Percentiles rank a stretch among this genome's conserved stretches.
Evolutionary conservation across 1,140 invertebrate genomes (phyloP).

Genomic region (Pemphigus obesinymphae): DNA sequence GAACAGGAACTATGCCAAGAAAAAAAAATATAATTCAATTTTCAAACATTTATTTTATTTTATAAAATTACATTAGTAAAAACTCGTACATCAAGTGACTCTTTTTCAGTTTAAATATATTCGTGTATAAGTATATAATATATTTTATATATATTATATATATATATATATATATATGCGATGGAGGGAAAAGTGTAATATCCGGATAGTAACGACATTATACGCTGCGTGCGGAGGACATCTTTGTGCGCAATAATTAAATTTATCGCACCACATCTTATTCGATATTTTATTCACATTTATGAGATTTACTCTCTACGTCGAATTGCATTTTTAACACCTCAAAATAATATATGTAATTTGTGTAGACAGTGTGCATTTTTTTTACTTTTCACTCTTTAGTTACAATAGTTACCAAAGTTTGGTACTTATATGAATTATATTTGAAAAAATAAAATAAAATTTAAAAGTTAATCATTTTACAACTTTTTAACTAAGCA

Average conservation of each 20-base stretch:
- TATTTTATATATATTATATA: background rate
- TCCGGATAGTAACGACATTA: background rate
- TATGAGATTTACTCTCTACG: background rate
- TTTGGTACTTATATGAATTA: no score
- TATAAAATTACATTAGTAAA: background rate
- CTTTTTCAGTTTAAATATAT: background rate
- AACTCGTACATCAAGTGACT: background rate
- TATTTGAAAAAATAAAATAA: no score
- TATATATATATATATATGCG: background rate
- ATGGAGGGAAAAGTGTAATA: background rate
- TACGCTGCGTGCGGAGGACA: background rate
- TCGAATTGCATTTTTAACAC: background rate
- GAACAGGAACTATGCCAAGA: background rate
- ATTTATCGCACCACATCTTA: background rate
- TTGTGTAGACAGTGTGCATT: no score
- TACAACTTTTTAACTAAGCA: no score
- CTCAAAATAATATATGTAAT: no score
- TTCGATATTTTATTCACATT: background rate
- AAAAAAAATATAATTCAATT: background rate
- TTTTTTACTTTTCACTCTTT: no score
- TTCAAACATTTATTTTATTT: background rate
- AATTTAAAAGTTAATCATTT: no score
- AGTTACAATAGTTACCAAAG: no score
- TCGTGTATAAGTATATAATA: background rate
- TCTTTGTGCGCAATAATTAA: background rate